phyloP scores from a whole-genome alignment of 2,113 vertebrate species.

The Entelurus aequoreus region DNA sequence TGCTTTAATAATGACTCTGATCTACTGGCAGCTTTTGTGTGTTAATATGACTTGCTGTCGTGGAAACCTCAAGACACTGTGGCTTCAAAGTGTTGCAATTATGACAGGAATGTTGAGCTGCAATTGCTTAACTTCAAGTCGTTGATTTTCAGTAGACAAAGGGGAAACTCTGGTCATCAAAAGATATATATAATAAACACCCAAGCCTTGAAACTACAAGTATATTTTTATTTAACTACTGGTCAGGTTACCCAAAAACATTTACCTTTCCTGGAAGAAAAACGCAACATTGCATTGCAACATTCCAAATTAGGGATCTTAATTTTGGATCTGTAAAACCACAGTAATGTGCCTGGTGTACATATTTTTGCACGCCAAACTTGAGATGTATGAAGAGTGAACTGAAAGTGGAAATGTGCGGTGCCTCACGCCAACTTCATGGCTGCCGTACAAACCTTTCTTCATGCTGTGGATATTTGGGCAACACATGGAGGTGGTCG shows the following conservation, averaged over 20 bases:
- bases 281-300: constrained; percentile 24
- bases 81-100: constrained; percentile 7
- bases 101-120: constrained; percentile 25
- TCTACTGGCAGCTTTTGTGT: constrained; percentile 12
- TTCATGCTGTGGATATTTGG: too few relatives aligned
- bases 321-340: constrained; percentile 25
- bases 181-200: too few relatives aligned
- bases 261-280: constrained; percentile 5
- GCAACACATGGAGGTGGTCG: too few relatives aligned
- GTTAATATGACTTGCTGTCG: constrained; percentile 8
- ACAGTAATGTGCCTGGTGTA: neutral
- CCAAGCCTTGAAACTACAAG: constrained; percentile 11
- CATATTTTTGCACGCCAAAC: too few relatives aligned
- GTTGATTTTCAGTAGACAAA: neutral
- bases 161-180: too few relatives aligned
- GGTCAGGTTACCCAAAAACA: constrained; percentile 12
- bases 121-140: neutral
- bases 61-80: constrained; percentile 3
- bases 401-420: too few relatives aligned
- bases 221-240: constrained; percentile 13
- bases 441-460: too few relatives aligned
- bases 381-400: too few relatives aligned
- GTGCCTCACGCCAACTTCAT: too few relatives aligned
- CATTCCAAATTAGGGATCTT: constrained; percentile 25
- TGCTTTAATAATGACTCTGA: constrained; percentile 30